A percentile compares a stretch with the other conserved stretches of the same genome.
These are phyloP conservation scores for Laupala kohalensis DNA, from an alignment of 1,140 invertebrate species.

Conservation along the genomic window DNA sequence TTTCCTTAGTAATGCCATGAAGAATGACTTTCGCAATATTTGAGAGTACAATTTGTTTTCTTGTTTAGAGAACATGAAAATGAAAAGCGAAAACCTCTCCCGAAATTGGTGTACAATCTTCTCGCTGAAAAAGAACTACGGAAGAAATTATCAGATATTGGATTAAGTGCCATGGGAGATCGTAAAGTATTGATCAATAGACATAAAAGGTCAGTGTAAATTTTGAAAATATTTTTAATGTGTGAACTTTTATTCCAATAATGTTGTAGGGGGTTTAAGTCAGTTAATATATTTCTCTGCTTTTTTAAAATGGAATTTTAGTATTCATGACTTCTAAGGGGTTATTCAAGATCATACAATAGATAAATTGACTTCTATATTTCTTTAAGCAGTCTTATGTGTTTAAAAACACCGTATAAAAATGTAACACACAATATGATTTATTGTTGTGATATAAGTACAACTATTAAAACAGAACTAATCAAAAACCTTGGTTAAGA, in stretches of 20 bases:
- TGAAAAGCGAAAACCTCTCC: slow-evolving; percentile 29
- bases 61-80: slow-evolving; percentile 1
- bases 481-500: too few relatives aligned
- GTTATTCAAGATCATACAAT: too few relatives aligned
- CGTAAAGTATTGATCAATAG: slow-evolving; percentile 31
- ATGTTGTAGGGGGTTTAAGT: not conserved
- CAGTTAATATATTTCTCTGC: too few relatives aligned
- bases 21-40: not conserved
- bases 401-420: too few relatives aligned
- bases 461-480: too few relatives aligned
- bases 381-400: too few relatives aligned
- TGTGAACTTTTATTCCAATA: not conserved
- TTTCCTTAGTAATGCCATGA: not conserved
- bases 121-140: slow-evolving; percentile 38
- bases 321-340: too few relatives aligned
- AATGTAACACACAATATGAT: too few relatives aligned
- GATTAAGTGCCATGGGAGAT: slow-evolving; percentile 33
- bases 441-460: too few relatives aligned
- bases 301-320: too few relatives aligned
- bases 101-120: slow-evolving; percentile 39
- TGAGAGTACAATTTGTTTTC: not conserved
- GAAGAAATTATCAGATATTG: slow-evolving; percentile 35
- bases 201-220: slow-evolving; percentile 23
- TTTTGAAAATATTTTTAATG: not conserved
- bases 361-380: too few relatives aligned